Evolutionary conservation across 2,797 vertebrate genomes (phyloP).

Genomic region (Gymnothorax reevesii): DNA sequence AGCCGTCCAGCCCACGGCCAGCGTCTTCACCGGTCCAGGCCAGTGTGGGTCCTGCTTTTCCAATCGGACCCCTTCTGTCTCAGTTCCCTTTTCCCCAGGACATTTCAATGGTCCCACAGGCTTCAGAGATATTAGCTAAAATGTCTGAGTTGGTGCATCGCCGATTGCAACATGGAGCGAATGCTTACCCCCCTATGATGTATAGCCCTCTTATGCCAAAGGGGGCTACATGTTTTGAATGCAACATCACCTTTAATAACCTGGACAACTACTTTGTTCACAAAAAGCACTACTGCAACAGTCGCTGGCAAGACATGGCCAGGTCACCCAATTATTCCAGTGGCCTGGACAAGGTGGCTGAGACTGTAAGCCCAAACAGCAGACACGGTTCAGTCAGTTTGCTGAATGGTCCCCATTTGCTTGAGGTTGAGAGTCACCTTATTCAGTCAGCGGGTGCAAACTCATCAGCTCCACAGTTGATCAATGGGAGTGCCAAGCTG

Average conservation of each 20-base stretch:
- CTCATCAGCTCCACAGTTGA: slow-evolving; percentile 91
- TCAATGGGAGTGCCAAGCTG: slow-evolving; percentile 86
- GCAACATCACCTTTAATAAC: slow-evolving; percentile 99
- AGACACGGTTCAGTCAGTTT: slow-evolving; percentile 87
- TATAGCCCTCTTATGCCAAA: slow-evolving; percentile 98
- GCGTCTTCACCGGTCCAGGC: slow-evolving; percentile 97
- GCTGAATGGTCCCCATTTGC: slow-evolving; percentile 80
- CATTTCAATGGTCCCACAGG: slow-evolving; percentile 97
- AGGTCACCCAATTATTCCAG: slow-evolving; percentile 95
- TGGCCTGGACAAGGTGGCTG: slow-evolving; percentile 89
- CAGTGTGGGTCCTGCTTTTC: slow-evolving; percentile 92
- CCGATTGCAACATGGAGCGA: slow-evolving; percentile 93
- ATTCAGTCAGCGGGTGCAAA: slow-evolving; percentile 88
- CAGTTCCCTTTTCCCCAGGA: slow-evolving; percentile 99
- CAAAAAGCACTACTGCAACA: slow-evolving; percentile 99
- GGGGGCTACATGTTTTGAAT: slow-evolving; percentile 98
- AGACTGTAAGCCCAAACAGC: slow-evolving; percentile 90
- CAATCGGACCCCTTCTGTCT: slow-evolving; percentile 96
- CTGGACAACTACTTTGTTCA: slow-evolving; percentile 98
- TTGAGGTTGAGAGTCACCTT: slow-evolving; percentile 85
- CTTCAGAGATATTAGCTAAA: slow-evolving; percentile 98
- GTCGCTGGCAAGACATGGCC: slow-evolving; percentile 97
- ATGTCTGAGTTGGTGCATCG: slow-evolving; percentile 99
- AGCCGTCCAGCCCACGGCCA: slow-evolving; percentile 95
- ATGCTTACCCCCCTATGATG: slow-evolving; percentile 96